Evolutionary conservation across 2,113 vertebrate genomes (phyloP).

Genomic region (Gnathonemus longibarbis): DNA sequence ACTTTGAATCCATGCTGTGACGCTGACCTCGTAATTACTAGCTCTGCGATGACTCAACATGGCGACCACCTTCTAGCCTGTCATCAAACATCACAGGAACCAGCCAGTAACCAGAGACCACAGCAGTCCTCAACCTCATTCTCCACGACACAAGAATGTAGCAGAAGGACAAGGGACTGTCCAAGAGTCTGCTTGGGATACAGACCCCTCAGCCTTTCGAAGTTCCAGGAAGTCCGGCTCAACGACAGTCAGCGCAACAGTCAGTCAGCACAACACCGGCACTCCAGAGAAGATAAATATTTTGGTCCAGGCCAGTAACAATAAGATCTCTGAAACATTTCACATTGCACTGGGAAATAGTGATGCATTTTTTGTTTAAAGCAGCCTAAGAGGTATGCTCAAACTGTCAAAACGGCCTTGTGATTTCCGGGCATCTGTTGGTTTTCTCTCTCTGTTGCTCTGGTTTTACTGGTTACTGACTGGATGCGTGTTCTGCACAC

Average conservation of each 20-base stretch:
- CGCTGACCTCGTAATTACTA: constrained; percentile 7
- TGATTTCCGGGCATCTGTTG: background rate
- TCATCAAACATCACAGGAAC: constrained; percentile 19
- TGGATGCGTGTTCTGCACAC: background rate
- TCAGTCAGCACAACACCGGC: background rate
- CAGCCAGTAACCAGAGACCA: background rate
- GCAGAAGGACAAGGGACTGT: background rate
- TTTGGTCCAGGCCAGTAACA: background rate
- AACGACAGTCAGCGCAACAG: background rate
- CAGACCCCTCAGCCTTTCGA: background rate
- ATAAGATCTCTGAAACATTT: background rate
- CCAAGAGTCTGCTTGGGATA: background rate
- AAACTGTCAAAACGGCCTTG: background rate
- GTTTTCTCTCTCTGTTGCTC: background rate
- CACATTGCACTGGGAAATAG: background rate
- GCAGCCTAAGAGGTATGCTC: background rate
- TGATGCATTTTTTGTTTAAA: background rate
- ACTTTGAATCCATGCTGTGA: constrained; percentile 12
- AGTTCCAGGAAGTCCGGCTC: background rate
- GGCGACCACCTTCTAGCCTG: constrained; percentile 1
- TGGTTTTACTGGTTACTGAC: background rate
- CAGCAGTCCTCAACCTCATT: background rate
- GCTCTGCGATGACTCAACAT: constrained; percentile 15
- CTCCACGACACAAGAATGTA: background rate
- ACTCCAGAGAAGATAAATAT: background rate